Percentiles rank a stretch among this genome's conserved stretches.
phyloP scores from a whole-genome alignment of 2,888 invertebrate species.

The Clistopyga incitator region DNA sequence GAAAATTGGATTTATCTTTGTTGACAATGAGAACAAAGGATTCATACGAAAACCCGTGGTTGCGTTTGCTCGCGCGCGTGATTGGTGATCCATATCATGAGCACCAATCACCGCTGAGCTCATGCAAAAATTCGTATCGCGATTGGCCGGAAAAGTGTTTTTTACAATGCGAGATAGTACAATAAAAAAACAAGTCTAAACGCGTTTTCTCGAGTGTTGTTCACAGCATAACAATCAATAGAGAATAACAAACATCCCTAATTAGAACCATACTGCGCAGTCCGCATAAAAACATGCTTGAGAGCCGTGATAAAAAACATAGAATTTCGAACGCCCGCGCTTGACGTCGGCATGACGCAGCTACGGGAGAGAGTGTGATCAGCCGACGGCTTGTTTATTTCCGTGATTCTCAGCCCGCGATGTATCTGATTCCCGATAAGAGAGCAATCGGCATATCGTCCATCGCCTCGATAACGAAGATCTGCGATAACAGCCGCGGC shows the following conservation, averaged over 20 bases:
- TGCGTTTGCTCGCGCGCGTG: not conserved
- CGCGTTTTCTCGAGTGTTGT: conserved; percentile 1
- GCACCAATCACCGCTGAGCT: not conserved
- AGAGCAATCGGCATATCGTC: not conserved
- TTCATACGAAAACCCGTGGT: not conserved
- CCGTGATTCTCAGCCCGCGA: conserved; percentile 18
- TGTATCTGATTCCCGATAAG: conserved; percentile 36
- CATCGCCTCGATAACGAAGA: not conserved
- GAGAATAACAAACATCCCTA: not conserved
- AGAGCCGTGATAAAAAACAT: not conserved
- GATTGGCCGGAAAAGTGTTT: not conserved
- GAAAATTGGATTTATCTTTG: not conserved
- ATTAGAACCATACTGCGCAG: conserved; percentile 5
- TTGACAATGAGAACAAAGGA: conserved; percentile 6
- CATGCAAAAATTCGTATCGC: not conserved
- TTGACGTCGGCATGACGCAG: conserved; percentile 53
- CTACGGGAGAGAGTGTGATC: conserved; percentile 11
- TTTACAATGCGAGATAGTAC: not conserved
- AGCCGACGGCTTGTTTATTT: conserved; percentile 57
- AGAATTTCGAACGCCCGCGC: conserved; percentile 52
- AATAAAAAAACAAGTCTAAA: not conserved
- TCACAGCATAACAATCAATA: not conserved
- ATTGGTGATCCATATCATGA: not conserved
- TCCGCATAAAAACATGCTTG: conserved; percentile 9
- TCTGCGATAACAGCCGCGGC: too few relatives aligned